Evolutionary conservation across 2,888 invertebrate genomes (phyloP).

Genomic region (Nemurella pictetii): DNA sequence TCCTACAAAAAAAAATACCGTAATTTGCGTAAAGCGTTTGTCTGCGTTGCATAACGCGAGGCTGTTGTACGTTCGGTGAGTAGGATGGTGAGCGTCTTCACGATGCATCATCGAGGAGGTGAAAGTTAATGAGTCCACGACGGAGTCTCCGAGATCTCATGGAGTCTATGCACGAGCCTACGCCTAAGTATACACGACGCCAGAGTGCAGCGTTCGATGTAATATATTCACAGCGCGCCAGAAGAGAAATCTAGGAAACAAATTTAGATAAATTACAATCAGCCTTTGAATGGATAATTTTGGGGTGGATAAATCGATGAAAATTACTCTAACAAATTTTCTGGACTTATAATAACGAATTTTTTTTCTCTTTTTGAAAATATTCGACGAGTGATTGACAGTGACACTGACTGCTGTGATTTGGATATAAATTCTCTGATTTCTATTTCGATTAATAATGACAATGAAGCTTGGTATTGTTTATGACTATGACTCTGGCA

Average conservation of each 20-base stretch:
- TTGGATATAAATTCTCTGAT: background rate
- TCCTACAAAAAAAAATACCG: background rate
- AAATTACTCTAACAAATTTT: background rate
- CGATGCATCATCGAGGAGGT: background rate
- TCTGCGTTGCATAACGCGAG: background rate
- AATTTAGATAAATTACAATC: background rate
- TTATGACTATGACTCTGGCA: too few relatives aligned
- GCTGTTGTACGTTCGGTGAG: background rate
- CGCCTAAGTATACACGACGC: too few relatives aligned
- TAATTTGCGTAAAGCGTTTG: background rate
- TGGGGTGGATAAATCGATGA: background rate
- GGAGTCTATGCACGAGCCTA: too few relatives aligned
- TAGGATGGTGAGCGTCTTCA: background rate
- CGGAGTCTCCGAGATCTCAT: too few relatives aligned
- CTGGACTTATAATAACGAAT: background rate
- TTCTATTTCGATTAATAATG: background rate
- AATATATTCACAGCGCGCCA: background rate
- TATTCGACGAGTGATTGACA: background rate
- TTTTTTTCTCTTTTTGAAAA: background rate
- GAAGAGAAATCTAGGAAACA: background rate
- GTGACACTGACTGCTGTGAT: background rate
- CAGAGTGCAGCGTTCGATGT: too few relatives aligned
- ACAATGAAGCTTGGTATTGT: background rate
- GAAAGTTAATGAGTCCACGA: background rate
- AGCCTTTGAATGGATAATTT: background rate